Conservation (phyloP, 1,140 invertebrate genomes). For the Pteromalus puparum region DNA sequence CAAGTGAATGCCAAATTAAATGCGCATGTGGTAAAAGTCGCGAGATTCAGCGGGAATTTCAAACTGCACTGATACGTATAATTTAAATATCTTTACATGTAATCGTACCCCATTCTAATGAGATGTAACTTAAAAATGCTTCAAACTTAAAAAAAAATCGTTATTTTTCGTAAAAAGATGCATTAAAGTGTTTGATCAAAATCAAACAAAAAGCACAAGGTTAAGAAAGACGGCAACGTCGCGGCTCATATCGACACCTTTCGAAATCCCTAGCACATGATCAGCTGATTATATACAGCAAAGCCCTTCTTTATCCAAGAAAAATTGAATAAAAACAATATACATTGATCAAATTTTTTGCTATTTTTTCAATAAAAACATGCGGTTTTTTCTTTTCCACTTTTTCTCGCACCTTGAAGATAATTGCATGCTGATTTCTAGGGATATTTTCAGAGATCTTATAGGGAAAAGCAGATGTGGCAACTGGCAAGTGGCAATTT, state of each 20-base stretch:
- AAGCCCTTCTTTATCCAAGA: too few relatives aligned
- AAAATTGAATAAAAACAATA: neutral
- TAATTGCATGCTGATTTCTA: neutral
- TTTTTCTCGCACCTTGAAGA: neutral
- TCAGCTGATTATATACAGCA: conserved; percentile 1
- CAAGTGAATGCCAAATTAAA: conserved; percentile 7
- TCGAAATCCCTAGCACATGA: conserved; percentile 29
- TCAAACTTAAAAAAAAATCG: neutral
- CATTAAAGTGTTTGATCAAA: neutral
- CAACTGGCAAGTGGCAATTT: neutral
- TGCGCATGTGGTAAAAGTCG: neutral
- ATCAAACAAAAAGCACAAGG: neutral
- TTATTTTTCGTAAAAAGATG: neutral
- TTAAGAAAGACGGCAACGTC: conserved; percentile 10
- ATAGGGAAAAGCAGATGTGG: neutral
- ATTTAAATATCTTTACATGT: neutral
- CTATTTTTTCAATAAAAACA: too few relatives aligned
- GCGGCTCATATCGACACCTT: neutral
- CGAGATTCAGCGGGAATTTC: conserved; percentile 7
- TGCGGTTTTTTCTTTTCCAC: too few relatives aligned
- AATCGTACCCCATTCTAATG: neutral
- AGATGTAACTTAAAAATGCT: too few relatives aligned
- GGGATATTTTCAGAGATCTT: neutral
- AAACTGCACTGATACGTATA: neutral
- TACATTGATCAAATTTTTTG: neutral